Evolutionary conservation across 92 coral and sea anemone genomes (phyloP).

Genomic region (Actinernus sp.): DNA sequence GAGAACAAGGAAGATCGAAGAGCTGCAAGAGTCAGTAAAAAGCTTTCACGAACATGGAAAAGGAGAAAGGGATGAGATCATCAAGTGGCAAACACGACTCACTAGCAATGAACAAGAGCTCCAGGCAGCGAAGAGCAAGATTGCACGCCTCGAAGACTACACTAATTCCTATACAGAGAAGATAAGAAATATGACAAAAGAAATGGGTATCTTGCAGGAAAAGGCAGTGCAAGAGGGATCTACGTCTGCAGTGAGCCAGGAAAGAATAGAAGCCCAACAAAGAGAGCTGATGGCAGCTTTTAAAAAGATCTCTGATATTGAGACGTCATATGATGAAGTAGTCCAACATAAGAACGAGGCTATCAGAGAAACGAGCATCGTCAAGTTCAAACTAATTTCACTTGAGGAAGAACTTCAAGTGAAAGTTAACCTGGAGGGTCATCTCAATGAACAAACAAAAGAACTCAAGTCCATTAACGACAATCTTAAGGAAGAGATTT

Average conservation of each 20-base stretch:
- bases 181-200: conserved; percentile 14
- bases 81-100: conserved; percentile 32
- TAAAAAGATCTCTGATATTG: conserved; percentile 31
- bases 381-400: conserved; percentile 13
- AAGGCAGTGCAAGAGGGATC: conserved; percentile 35
- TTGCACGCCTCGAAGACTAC: conserved; percentile 28
- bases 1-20: conserved; percentile 42
- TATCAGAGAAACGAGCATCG: conserved; percentile 17
- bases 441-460: conserved; percentile 36
- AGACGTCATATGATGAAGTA: conserved; percentile 21
- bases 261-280: conserved; percentile 28
- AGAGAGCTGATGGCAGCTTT: conserved; percentile 34
- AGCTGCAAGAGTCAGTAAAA: conserved; percentile 35
- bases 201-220: conserved; percentile 16
- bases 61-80: conserved; percentile 4
- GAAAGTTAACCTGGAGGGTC: conserved; percentile 28
- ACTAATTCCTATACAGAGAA: conserved; percentile 30
- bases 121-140: conserved; percentile 27
- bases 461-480: conserved; percentile 42
- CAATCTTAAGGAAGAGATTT: conserved; percentile 38
- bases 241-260: conserved; percentile 13
- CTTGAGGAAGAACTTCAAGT: conserved; percentile 43
- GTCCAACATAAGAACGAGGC: conserved; percentile 23
- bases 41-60: conserved; percentile 1
- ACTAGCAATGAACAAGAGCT: conserved; percentile 37